These are phyloP conservation scores for Cephalopterus ornatus DNA, from an alignment of 2,113 vertebrate species.

Conservation along the genomic window DNA sequence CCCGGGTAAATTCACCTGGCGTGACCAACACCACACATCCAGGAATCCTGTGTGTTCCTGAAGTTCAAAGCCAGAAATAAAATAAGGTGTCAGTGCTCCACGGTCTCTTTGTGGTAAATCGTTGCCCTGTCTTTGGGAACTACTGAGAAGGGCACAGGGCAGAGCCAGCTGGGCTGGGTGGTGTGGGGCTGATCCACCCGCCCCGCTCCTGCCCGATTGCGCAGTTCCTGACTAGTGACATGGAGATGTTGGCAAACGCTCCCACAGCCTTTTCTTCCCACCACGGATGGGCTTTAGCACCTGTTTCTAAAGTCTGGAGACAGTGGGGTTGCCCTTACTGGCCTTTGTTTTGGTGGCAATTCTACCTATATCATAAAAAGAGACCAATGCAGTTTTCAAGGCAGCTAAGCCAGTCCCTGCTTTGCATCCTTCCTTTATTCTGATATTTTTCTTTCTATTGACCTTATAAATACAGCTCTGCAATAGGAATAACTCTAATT, in stretches of 20 bases:
- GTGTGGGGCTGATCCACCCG: background rate
- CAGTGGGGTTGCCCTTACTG: background rate
- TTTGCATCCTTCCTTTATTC: background rate
- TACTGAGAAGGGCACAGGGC: background rate
- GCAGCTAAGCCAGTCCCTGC: background rate
- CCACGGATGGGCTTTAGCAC: background rate
- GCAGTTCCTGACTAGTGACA: background rate
- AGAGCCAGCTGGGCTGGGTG: background rate
- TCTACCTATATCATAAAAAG: background rate
- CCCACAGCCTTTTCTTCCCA: background rate
- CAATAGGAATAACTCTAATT: background rate
- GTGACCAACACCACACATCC: background rate
- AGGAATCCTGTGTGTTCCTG: background rate
- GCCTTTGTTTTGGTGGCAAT: background rate
- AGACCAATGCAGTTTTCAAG: background rate
- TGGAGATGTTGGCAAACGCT: background rate
- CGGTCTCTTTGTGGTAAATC: background rate
- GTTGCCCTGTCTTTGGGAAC: background rate
- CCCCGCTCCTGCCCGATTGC: background rate
- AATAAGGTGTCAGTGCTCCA: background rate
- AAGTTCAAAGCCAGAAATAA: conserved; percentile 40
- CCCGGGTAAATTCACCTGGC: background rate
- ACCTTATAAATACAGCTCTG: background rate
- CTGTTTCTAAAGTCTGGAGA: background rate
- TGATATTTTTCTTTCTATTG: background rate